phyloP scores from a whole-genome alignment of 1,140 invertebrate species.

The Brachionus calyciflorus region DNA sequence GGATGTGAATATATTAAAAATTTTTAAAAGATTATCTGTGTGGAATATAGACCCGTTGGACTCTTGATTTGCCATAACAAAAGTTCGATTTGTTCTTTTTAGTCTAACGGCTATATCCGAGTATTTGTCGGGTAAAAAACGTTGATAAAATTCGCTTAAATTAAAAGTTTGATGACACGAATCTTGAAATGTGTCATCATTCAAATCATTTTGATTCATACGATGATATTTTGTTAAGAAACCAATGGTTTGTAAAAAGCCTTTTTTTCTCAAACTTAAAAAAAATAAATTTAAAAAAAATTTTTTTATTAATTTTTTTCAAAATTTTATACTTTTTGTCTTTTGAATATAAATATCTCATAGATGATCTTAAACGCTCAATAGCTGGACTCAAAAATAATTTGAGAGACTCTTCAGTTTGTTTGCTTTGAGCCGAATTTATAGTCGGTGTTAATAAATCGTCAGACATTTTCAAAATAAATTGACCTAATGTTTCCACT shows the following conservation, averaged over 20 bases:
- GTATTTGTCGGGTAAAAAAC: conserved; percentile 27
- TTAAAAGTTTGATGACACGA: background rate
- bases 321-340: conserved; percentile 17
- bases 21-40: conserved; percentile 27
- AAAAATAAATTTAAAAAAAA: background rate
- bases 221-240: conserved; percentile 29
- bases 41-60: conserved; percentile 5
- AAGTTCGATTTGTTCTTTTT: background rate
- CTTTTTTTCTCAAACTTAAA: conserved; percentile 34
- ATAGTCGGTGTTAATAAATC: conserved; percentile 33
- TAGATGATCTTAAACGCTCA: conserved; percentile 28
- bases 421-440: background rate
- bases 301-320: background rate
- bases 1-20: conserved; percentile 38
- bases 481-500: conserved; percentile 32
- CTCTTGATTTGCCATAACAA: background rate
- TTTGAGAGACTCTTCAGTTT: conserved; percentile 38
- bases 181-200: conserved; percentile 3
- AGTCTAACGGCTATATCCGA: background rate
- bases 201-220: conserved; percentile 20
- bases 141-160: background rate
- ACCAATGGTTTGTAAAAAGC: conserved; percentile 32
- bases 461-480: conserved; percentile 17
- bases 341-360: conserved; percentile 39
- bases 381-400: conserved; percentile 35